These are phyloP conservation scores for Eurypyga helias DNA, from an alignment of 2,113 vertebrate genomes.

Conservation along the genomic window DNA sequence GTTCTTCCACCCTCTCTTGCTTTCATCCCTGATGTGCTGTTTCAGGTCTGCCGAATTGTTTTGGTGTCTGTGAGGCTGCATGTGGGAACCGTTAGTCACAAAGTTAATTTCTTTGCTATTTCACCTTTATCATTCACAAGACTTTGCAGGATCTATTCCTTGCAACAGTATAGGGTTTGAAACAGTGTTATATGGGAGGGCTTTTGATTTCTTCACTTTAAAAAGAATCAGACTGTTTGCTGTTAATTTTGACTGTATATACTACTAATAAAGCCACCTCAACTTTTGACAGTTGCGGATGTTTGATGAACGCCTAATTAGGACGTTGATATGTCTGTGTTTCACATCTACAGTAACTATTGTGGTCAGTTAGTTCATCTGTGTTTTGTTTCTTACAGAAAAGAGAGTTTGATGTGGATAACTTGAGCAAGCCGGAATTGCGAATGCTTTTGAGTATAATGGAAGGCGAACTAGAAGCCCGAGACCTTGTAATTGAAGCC, in stretches of 20 bases:
- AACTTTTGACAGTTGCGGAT: not conserved
- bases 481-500: slow-evolving; percentile 96
- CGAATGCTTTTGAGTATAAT: slow-evolving; percentile 94
- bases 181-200: not conserved
- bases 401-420: slow-evolving; percentile 96
- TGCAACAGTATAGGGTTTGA: not conserved
- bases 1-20: not conserved
- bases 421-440: slow-evolving; percentile 91
- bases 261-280: not conserved
- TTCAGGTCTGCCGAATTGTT: not conserved
- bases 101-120: not conserved
- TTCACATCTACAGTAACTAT: not conserved
- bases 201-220: not conserved
- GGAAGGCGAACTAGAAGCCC: slow-evolving; percentile 96
- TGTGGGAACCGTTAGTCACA: not conserved
- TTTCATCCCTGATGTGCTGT: not conserved
- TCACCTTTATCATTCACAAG: not conserved
- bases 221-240: not conserved
- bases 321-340: not conserved
- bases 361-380: not conserved
- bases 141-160: not conserved
- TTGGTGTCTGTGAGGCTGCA: not conserved
- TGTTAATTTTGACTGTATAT: not conserved
- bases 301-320: not conserved
- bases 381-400: slow-evolving; percentile 82